phyloP scores from a whole-genome alignment of 2,797 vertebrate genomes.

The Lacerta viridis region DNA sequence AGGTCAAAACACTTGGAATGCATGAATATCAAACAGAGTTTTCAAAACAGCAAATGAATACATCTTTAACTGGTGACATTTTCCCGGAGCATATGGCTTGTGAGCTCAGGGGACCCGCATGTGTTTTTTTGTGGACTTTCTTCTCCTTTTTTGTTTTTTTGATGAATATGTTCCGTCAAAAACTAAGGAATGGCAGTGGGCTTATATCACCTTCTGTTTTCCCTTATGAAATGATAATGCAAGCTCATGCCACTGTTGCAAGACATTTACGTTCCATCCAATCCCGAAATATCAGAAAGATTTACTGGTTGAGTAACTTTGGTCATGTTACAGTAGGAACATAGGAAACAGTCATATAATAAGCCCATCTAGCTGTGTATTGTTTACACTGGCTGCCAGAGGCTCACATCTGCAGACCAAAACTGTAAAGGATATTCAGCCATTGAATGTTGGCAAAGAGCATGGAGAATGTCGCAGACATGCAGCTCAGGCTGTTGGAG shows the following conservation, averaged over 20 bases:
- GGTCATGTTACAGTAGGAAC: conserved; percentile 63
- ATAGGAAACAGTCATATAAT: too few species aligned
- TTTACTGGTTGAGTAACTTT: conserved; percentile 69
- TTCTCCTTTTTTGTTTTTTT: conserved; percentile 76
- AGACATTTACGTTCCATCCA: conserved; percentile 80
- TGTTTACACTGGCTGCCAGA: too few species aligned
- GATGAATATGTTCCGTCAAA: conserved; percentile 95
- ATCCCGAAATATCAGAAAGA: conserved; percentile 69
- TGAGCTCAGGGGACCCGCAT: conserved; percentile 92
- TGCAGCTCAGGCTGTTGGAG: background rate
- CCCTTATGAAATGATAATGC: conserved; percentile 96
- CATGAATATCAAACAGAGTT: conserved; percentile 94
- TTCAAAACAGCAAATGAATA: conserved; percentile 96
- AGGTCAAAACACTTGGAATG: conserved; percentile 91
- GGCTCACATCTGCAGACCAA: too few species aligned
- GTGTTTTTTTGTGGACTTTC: conserved; percentile 51
- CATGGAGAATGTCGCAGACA: background rate
- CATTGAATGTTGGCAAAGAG: background rate
- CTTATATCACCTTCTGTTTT: conserved; percentile 94
- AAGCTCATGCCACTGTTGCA: conserved; percentile 81
- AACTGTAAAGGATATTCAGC: background rate
- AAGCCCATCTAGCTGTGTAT: too few species aligned
- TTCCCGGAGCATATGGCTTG: conserved; percentile 94
- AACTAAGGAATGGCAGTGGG: conserved; percentile 89
- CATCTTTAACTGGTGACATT: conserved; percentile 98